Evolutionary conservation across 2,113 vertebrate genomes (phyloP).

Genomic region (Phocoena sinus): DNA sequence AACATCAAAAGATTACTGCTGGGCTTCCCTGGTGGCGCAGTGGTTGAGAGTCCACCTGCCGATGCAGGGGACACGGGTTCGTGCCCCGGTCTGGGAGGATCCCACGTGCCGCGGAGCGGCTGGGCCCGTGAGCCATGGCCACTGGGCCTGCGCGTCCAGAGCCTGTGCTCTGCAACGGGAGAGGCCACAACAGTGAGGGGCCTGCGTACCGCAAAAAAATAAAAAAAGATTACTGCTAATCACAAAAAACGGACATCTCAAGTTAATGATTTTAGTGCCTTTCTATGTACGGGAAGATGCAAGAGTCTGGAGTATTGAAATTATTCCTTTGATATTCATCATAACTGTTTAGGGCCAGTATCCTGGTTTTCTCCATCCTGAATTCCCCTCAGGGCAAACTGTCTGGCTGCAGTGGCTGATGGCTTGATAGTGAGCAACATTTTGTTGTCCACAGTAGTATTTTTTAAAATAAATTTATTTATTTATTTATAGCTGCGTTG

Average conservation of each 20-base stretch:
- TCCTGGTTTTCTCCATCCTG: not conserved
- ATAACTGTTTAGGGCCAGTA: not conserved
- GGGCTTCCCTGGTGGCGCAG: too few species aligned
- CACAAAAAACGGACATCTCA: not conserved
- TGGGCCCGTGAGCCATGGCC: too few species aligned
- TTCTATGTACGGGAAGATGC: not conserved
- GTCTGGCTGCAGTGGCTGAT: not conserved
- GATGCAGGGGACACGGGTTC: too few species aligned
- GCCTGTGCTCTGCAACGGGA: too few species aligned
- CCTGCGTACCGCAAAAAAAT: too few species aligned
- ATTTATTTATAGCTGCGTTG: too few species aligned
- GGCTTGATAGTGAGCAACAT: not conserved
- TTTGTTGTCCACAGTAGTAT: not conserved
- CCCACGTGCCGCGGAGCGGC: too few species aligned
- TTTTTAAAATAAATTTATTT: too few species aligned
- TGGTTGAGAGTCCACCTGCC: too few species aligned
- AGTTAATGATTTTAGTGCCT: not conserved
- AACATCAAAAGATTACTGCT: not conserved
- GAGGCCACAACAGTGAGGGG: too few species aligned
- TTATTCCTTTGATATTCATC: not conserved
- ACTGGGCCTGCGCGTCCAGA: too few species aligned
- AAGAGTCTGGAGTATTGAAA: not conserved
- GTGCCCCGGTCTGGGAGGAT: too few species aligned
- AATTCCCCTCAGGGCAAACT: not conserved
- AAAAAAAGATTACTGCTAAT: not conserved